These are phyloP conservation scores for Hippoglossus hippoglossus DNA, from an alignment of 2,797 vertebrate species.

Conservation along the genomic window DNA sequence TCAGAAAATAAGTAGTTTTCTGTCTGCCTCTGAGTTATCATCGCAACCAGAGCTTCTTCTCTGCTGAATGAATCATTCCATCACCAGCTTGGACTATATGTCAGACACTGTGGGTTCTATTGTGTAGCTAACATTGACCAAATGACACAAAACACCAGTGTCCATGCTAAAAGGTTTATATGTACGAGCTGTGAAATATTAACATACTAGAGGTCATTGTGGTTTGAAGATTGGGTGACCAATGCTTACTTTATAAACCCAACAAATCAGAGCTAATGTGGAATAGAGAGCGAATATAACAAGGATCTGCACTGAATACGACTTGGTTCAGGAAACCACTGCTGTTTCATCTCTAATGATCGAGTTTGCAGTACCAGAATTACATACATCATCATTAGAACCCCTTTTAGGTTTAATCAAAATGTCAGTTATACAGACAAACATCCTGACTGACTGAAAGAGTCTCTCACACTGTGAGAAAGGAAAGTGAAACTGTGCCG, in stretches of 20 bases:
- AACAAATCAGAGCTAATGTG: background rate
- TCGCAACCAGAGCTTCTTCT: constrained; percentile 56
- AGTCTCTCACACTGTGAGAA: background rate
- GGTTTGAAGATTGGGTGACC: background rate
- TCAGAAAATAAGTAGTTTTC: constrained; percentile 74
- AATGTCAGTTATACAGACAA: background rate
- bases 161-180: constrained; percentile 11
- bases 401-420: background rate
- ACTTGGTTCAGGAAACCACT: background rate
- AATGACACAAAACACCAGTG: background rate
- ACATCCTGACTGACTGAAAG: background rate
- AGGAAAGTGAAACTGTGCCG: background rate
- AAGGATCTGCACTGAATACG: background rate
- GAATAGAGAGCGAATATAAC: constrained; percentile 4
- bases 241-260: background rate
- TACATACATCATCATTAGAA: background rate
- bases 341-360: background rate
- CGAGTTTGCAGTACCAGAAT: constrained; percentile 2
- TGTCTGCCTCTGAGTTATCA: constrained; percentile 72
- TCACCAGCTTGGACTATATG: constrained; percentile 41
- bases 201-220: constrained; percentile 3
- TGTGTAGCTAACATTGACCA: constrained; percentile 12
- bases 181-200: constrained; percentile 23
- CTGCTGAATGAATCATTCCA: constrained; percentile 64
- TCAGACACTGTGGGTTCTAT: constrained; percentile 18